Base-by-base conservation (phyloP, 2,113 vertebrate genomes). In the Acrocephalus kingi region DNA sequence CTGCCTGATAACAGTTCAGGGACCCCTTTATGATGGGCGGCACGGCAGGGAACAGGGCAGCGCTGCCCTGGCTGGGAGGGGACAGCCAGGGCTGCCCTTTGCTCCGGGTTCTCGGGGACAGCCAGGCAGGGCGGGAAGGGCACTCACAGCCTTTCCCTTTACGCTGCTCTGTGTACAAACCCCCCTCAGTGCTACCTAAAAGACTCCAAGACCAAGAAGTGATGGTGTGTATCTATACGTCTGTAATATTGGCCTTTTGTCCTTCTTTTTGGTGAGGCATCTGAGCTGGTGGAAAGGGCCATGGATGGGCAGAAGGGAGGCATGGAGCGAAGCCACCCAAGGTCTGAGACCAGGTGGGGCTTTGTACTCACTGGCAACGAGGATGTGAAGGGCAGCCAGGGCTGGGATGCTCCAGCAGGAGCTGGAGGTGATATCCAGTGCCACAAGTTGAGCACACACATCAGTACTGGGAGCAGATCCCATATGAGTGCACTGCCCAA, bases 1-100 rank as follows among this genome's bases (percentile, higher is more conserved):
- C 95, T 96, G 97, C 90, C 97, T 98, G 98, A 98, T 98, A 98
- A 98, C 97, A 96, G 93, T 92, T 91, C 94, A 95, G 95, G 95
- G 95, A 95, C 96, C 96, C 96, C 93, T 96, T 94, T 55, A 49
- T 80, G 91, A 87, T 94, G 84, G 64, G 80, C 80, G 67, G 90
- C 87, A 87, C 45, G 84, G 89, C 87, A 76, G 88, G 72, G 79
- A 85, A 23, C 13, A 1, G 88, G 89, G 80, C 66, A 63, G 69
- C 18, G 2, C 82, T 85, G 54, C 90, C 72, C 80, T 85, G 7
- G 4, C 45, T 2, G 1, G 59, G 52, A 71, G 75, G 68, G 87
- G 69, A 88, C 89, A 52, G 74, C 45, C 24, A 5, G 87, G 84
- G 59, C 64, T 89, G 87, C 90, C 91, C 94, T 91, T 92, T 85